Base-by-base conservation (phyloP, 2,888 invertebrate species). In the Strigamia crassipes region DNA sequence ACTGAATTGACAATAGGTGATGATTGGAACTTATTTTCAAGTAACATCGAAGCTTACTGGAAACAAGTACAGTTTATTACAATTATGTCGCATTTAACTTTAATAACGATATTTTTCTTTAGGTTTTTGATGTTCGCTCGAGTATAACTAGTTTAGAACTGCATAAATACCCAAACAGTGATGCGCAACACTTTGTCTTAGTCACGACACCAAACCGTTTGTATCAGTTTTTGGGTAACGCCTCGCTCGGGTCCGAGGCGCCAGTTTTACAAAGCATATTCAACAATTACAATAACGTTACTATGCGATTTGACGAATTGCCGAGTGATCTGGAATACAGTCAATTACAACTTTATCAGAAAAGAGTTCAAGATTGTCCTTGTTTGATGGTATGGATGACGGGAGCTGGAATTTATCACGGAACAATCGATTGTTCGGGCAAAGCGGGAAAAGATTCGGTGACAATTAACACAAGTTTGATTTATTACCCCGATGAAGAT, bases 71-170 rank as follows among this genome's bases (percentile, higher is more conserved):
- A 83, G 82, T 83, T 82, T 83, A 77, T 83, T 83, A 82, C 56
- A 82, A 23, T 84, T 82, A 82, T 83, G 84, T 84, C 10, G 2
- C 5, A 21, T 73, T 31, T 13, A 4, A 73, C 6, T 8, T 13
- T 73, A 81, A 85, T 86, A 81, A 73, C 82, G 85, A 84, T 10
- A 83, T 18, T 27, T 12, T 79, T 5, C 13, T 41, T 61, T 88
- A 96, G 95, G 92, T 96, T 66, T 96, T 95, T 86, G 96, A 96
- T 88, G 91, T 96, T 84, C 95, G 95, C 78, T 93, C 92, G 83
- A 93, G 94, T 0, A 94, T 97, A 83, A 96, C 94, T n/a, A 96
- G 95, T 0, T 89, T 97, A 81, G 93, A 95, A 86, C 94, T 94
- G 88, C 93, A 94, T 86, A 91, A 92, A 86, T 90, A 94, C 82